These are phyloP conservation scores for Uloborus plumipes DNA, from an alignment of 2,888 invertebrate species.

Conservation along the genomic window DNA sequence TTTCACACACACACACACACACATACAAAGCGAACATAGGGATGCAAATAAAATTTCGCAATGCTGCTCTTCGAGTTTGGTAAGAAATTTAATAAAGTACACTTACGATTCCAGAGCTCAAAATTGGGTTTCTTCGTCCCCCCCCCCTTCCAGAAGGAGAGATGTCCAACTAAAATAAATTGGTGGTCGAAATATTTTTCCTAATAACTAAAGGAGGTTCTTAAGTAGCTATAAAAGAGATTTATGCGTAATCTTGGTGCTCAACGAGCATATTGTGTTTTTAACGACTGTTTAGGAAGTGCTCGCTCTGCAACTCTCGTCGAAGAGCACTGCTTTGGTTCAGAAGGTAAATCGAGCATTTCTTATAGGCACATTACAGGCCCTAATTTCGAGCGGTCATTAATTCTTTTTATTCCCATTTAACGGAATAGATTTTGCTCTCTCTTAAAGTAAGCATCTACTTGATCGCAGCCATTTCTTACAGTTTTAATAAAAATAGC, in stretches of 20 bases:
- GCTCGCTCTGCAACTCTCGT: not conserved
- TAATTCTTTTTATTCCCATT: not conserved
- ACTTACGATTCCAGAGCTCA: conserved; percentile 30
- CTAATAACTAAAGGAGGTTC: conserved; percentile 46
- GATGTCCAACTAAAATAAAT: conserved; percentile 37
- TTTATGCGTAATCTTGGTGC: conserved; percentile 45
- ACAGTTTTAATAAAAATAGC: too few relatives aligned
- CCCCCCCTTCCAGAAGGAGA: not conserved
- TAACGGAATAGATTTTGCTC: not conserved
- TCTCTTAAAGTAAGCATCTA: conserved; percentile 2
- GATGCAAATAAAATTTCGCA: conserved; percentile 45
- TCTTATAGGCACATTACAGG: conserved; percentile 14
- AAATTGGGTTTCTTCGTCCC: conserved; percentile 21
- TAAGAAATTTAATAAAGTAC: conserved; percentile 41
- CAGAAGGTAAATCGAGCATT: conserved; percentile 10
- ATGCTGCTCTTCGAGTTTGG: conserved; percentile 3
- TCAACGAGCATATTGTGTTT: conserved; percentile 34
- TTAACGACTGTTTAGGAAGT: conserved; percentile 38
- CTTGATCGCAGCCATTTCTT: not conserved
- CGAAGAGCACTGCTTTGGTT: too few relatives aligned
- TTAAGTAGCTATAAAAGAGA: conserved; percentile 40
- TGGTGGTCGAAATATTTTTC: conserved; percentile 23
- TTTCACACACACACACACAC: too few relatives aligned
- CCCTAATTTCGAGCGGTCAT: conserved; percentile 10
- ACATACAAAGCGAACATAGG: conserved; percentile 25